Percentiles rank a stretch among this genome's conserved stretches.
Conservation (phyloP, 2,888 invertebrate genomes). For the Agrochola macilenta region DNA sequence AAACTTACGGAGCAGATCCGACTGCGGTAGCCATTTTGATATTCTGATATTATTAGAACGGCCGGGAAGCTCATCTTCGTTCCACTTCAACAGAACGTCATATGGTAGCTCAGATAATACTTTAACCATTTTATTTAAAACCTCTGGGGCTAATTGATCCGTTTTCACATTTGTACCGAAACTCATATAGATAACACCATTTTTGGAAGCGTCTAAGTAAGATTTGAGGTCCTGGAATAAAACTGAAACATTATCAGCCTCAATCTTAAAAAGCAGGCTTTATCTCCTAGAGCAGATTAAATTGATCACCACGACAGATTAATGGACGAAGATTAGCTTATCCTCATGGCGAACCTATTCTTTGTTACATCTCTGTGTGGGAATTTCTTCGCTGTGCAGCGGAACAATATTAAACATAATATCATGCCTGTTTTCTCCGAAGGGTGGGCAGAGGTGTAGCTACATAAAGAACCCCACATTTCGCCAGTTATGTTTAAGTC, state of each 20-base stretch:
- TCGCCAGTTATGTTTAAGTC: not conserved
- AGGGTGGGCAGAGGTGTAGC: not conserved
- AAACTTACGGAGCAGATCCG: slow-evolving; percentile 33
- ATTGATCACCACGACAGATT: not conserved
- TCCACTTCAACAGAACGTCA: slow-evolving; percentile 71
- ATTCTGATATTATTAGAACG: slow-evolving; percentile 19
- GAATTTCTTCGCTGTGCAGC: not conserved
- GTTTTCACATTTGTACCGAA: slow-evolving; percentile 76
- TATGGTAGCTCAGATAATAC: slow-evolving; percentile 68
- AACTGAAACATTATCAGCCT: not conserved
- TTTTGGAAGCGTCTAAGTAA: slow-evolving; percentile 76
- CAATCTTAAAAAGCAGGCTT: not conserved
- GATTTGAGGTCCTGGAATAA: slow-evolving; percentile 76
- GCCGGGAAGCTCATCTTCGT: slow-evolving; percentile 2
- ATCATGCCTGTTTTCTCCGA: not conserved
- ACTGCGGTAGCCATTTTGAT: slow-evolving; percentile 37
- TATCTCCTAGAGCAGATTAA: not conserved
- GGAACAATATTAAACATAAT: not conserved
- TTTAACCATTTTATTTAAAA: slow-evolving; percentile 59
- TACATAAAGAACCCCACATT: not conserved
- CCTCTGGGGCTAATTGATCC: slow-evolving; percentile 60
- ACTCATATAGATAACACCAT: slow-evolving; percentile 79
- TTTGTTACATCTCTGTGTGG: not conserved
- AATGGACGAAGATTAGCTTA: not conserved
- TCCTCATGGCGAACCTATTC: too few relatives aligned